Evolutionary conservation across 2,113 vertebrate species (phyloP).

Genomic region (Shinisaurus crocodilurus): DNA sequence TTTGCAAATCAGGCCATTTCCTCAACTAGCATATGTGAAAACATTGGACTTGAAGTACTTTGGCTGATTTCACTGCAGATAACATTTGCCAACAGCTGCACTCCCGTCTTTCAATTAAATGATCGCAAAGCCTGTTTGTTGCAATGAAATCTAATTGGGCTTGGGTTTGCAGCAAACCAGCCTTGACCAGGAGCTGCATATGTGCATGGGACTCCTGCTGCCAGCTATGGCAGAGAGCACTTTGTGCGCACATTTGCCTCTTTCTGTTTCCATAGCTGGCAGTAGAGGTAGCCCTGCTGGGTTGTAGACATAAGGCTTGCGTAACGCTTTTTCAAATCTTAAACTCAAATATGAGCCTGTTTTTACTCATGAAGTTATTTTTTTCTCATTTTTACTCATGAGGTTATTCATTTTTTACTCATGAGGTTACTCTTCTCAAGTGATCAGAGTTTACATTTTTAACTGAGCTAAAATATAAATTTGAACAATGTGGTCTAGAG

Average conservation of each 20-base stretch:
- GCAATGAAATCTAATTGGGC: neutral
- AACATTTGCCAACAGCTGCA: neutral
- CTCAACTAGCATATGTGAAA: constrained; percentile 43
- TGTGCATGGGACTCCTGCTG: neutral
- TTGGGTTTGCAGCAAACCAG: neutral
- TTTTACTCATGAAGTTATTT: neutral
- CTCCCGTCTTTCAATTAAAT: neutral
- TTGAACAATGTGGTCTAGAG: neutral
- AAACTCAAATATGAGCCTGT: neutral
- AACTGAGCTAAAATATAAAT: neutral
- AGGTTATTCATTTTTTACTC: neutral
- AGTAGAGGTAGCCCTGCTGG: neutral
- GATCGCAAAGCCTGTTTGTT: neutral
- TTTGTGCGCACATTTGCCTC: neutral
- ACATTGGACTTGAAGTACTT: constrained; percentile 18
- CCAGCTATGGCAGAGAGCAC: neutral
- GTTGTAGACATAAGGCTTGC: neutral
- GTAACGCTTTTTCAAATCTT: neutral
- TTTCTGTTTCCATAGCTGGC: neutral
- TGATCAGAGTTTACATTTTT: neutral
- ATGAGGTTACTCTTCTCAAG: accelerated
- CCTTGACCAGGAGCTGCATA: neutral
- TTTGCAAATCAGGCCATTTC: constrained; percentile 1
- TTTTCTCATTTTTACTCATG: neutral
- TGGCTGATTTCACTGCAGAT: constrained; percentile 32